Evolutionary conservation across 1,140 invertebrate genomes (phyloP).

Genomic region (Nephotettix cincticeps): DNA sequence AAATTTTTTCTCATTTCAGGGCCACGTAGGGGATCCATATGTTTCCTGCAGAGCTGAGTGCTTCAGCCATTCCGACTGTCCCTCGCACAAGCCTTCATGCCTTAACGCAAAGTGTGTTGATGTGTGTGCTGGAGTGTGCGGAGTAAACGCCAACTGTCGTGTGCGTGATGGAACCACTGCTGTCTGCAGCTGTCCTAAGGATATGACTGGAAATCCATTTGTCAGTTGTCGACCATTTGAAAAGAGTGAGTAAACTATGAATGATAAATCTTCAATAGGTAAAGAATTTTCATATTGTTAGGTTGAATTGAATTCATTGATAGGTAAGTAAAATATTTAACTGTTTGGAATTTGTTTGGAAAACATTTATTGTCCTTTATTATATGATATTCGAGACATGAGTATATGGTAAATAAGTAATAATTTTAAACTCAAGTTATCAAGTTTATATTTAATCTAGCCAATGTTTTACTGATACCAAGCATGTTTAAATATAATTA

Average conservation of each 20-base stretch:
- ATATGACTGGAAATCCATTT: constrained; percentile 87
- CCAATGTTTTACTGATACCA: no score
- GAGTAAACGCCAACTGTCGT: constrained; percentile 76
- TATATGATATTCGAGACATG: no score
- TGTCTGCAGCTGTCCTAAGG: constrained; percentile 80
- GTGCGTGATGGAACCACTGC: constrained; percentile 69
- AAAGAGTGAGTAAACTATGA: constrained; percentile 65
- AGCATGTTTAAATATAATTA: no score
- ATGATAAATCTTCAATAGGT: no score
- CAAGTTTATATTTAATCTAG: no score
- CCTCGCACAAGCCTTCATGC: constrained; percentile 72
- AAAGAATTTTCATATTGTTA: no score
- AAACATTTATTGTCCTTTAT: no score
- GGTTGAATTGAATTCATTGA: no score
- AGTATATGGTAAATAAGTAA: no score
- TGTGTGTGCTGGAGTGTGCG: constrained; percentile 78
- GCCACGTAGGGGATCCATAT: constrained; percentile 73
- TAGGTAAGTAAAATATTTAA: no score
- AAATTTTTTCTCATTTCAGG: constrained; percentile 50
- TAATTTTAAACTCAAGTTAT: no score
- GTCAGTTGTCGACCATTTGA: constrained; percentile 75
- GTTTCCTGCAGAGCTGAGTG: constrained; percentile 74
- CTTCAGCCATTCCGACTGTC: constrained; percentile 69
- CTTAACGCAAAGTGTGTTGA: constrained; percentile 77
- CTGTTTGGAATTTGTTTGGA: no score